These are phyloP conservation scores for Oxyura jamaicensis DNA, from an alignment of 2,113 vertebrate species.

Conservation along the genomic window DNA sequence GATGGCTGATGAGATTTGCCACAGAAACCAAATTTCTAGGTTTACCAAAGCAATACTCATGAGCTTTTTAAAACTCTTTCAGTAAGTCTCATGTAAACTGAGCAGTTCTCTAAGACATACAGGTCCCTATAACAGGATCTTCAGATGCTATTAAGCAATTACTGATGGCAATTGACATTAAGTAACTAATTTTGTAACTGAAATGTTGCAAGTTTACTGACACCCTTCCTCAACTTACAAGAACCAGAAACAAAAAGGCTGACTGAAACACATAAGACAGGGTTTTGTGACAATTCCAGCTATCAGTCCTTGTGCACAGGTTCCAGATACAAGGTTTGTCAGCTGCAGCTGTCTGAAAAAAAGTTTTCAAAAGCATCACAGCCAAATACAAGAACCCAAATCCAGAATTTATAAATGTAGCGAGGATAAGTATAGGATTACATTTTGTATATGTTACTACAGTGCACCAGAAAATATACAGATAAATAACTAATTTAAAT, in stretches of 20 bases:
- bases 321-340: neutral
- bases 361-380: neutral
- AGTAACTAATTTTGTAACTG: slow-evolving; percentile 61
- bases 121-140: neutral
- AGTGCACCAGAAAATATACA: neutral
- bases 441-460: neutral
- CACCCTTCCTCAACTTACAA: slow-evolving; percentile 16
- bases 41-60: neutral
- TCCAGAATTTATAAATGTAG: neutral
- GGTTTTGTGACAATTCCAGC: neutral
- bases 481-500: neutral
- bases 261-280: neutral
- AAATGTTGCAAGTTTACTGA: slow-evolving; percentile 49
- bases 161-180: slow-evolving; percentile 17
- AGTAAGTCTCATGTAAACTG: neutral
- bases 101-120: neutral
- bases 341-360: neutral
- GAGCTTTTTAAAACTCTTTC: neutral
- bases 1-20: neutral
- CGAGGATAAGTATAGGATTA: neutral
- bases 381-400: neutral
- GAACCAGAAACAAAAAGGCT: neutral
- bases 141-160: neutral
- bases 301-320: neutral
- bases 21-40: neutral